A percentile compares a stretch with the other conserved stretches of the same genome.
Evolutionary conservation across 1,140 invertebrate genomes (phyloP).

Genomic region (Lethocerus indicus): DNA sequence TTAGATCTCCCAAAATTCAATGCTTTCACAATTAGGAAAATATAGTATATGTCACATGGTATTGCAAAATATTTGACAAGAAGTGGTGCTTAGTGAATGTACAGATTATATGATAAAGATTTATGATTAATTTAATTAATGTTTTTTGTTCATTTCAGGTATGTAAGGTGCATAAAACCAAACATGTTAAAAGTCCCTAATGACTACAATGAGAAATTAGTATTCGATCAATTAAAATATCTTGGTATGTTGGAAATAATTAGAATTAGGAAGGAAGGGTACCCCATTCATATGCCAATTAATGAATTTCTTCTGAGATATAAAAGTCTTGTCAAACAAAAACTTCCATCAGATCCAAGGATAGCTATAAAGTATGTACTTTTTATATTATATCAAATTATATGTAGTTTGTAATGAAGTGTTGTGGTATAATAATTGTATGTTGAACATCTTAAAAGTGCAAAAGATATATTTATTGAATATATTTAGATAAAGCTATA

Average conservation of each 20-base stretch:
- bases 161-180: conserved; percentile 90
- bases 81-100: background rate
- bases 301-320: conserved; percentile 65
- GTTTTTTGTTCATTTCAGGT: conserved; percentile 32
- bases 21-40: background rate
- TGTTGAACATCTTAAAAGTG: no score
- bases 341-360: conserved; percentile 24
- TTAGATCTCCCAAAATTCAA: no score
- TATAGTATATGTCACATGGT: background rate
- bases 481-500: no score
- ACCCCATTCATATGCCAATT: conserved; percentile 71
- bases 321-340: conserved; percentile 40
- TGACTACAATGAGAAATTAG: conserved; percentile 65
- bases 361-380: conserved; percentile 34
- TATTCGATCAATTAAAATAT: conserved; percentile 80
- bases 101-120: no score
- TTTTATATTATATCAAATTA: no score
- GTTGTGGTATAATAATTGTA: no score
- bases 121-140: conserved; percentile 1
- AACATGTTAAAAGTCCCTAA: conserved; percentile 75
- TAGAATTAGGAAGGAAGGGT: conserved; percentile 81
- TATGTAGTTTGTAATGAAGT: no score
- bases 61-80: background rate
- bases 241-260: conserved; percentile 94
- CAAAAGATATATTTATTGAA: no score